Percentiles rank a stretch among this genome's conserved stretches.
Evolutionary conservation across 2,888 invertebrate species (phyloP).

Genomic region (Coronaproctus castanopsis): DNA sequence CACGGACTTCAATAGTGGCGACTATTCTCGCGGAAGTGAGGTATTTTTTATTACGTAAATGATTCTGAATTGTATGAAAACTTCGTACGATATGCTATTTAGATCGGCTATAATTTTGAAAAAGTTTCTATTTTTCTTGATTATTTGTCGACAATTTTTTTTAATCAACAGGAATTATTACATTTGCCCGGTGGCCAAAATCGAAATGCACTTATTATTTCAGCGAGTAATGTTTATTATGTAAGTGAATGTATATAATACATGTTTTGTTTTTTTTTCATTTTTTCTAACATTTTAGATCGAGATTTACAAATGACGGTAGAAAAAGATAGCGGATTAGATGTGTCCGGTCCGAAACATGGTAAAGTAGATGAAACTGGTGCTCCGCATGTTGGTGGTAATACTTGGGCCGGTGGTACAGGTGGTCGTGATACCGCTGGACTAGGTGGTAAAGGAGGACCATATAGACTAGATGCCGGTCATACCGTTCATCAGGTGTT

Average conservation of each 20-base stretch:
- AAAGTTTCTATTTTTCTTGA: no score
- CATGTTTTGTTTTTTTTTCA: not conserved
- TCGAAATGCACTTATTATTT: no score
- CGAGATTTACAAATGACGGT: conserved; percentile 50
- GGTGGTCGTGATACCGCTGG: conserved; percentile 86
- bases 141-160: no score
- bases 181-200: no score
- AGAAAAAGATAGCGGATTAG: conserved; percentile 42
- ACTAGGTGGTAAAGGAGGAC: conserved; percentile 87
- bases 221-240: not conserved
- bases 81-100: no score
- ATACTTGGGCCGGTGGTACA: conserved; percentile 90
- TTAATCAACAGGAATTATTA: no score
- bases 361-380: conserved; percentile 80
- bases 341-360: conserved; percentile 62
- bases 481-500: conserved; percentile 78
- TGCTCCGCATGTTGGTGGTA: conserved; percentile 86
- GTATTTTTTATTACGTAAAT: no score
- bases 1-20: no score
- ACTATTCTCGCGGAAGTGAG: no score
- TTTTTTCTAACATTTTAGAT: conserved; percentile 6
- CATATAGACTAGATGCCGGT: conserved; percentile 81
- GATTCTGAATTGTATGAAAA: no score
- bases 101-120: no score
- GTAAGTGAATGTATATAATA: not conserved